These are phyloP conservation scores for Leucophenga montana DNA, from an alignment of 2,888 invertebrate genomes.

Conservation along the genomic window DNA sequence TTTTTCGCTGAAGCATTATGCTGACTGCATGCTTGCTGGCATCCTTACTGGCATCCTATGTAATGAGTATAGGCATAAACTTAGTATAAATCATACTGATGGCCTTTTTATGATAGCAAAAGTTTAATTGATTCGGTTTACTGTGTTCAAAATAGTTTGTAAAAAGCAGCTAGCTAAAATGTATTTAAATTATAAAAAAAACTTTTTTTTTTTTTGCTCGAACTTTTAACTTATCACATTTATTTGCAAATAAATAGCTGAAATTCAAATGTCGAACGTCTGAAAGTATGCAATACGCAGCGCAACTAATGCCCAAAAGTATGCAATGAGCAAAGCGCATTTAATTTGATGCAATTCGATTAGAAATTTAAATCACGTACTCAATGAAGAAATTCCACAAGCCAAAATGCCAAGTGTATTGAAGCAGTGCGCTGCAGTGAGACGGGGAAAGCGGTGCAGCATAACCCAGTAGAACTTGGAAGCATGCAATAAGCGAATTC, in stretches of 20 bases:
- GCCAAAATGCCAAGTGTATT: slow-evolving; percentile 4
- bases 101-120: neutral
- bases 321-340: neutral
- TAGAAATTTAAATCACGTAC: slow-evolving; percentile 68
- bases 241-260: no score
- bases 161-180: no score
- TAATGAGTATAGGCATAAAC: neutral
- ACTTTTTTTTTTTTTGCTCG: no score
- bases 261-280: no score
- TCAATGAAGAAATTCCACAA: slow-evolving; percentile 71
- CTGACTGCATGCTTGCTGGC: no score
- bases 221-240: no score
- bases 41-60: slow-evolving; percentile 44
- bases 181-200: no score
- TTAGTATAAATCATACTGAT: no score
- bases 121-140: slow-evolving; percentile 53
- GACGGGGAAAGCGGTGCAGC: slow-evolving; percentile 45
- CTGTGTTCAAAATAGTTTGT: neutral
- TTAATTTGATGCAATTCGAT: slow-evolving; percentile 46
- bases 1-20: slow-evolving; percentile 41
- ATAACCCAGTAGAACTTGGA: slow-evolving; percentile 55
- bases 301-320: no score
- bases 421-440: neutral
- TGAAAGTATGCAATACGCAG: no score
- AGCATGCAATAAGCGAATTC: slow-evolving; percentile 36